A percentile compares a stretch with the other conserved stretches of the same genome.
These are phyloP conservation scores for Plebejus argus DNA, from an alignment of 2,888 invertebrate species.

Conservation along the genomic window DNA sequence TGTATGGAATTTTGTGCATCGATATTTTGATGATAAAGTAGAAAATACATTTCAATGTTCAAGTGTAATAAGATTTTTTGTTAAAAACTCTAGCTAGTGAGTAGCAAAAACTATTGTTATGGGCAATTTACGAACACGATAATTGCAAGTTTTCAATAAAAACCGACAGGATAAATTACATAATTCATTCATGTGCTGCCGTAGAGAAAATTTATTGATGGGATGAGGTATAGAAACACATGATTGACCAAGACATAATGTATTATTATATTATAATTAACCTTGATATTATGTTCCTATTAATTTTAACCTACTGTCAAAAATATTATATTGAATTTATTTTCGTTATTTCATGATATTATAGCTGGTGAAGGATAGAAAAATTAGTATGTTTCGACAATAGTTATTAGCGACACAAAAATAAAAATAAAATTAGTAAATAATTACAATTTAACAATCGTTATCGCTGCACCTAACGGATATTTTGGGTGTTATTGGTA, in stretches of 20 bases:
- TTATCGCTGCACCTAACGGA: no score
- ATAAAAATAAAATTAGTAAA: not conserved
- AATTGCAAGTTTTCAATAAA: constrained; percentile 5
- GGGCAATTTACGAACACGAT: constrained; percentile 22
- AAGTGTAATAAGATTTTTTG: not conserved
- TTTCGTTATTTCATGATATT: not conserved
- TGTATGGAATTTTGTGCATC: not conserved
- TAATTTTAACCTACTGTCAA: not conserved
- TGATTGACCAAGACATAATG: not conserved
- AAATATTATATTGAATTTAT: not conserved
- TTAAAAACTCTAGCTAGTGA: not conserved
- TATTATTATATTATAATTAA: not conserved
- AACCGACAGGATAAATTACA: constrained; percentile 10
- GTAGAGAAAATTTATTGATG: constrained; percentile 23
- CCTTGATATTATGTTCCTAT: not conserved
- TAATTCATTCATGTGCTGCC: constrained; percentile 18
- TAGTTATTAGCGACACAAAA: no score
- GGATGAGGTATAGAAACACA: constrained; percentile 9
- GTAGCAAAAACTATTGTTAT: constrained; percentile 14
- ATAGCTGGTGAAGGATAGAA: not conserved
- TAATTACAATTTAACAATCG: not conserved
- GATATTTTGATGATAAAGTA: constrained; percentile 20
- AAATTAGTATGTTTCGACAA: no score
- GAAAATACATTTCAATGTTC: not conserved
- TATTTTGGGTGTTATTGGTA: no score